These are phyloP conservation scores for Scotopteryx bipunctaria DNA, from an alignment of 2,888 invertebrate genomes.

Conservation along the genomic window DNA sequence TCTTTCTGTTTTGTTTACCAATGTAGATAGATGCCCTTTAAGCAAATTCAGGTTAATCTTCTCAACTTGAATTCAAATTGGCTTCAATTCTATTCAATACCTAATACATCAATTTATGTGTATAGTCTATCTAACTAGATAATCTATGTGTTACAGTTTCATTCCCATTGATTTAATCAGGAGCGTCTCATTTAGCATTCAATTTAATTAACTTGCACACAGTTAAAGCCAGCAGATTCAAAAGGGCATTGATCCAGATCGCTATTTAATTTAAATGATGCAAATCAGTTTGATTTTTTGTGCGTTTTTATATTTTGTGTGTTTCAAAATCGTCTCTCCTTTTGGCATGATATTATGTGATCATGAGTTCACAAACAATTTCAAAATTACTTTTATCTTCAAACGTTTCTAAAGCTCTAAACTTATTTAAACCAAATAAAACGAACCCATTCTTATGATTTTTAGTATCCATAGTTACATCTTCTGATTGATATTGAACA, in stretches of 20 bases:
- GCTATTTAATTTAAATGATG: no score
- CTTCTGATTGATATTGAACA: no score
- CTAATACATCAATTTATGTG: background rate
- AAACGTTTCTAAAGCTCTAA: no score
- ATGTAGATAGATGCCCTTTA: background rate
- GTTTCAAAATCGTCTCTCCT: no score
- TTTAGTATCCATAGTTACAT: no score
- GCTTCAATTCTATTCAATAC: conserved; percentile 2
- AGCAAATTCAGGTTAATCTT: background rate
- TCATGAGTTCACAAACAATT: no score
- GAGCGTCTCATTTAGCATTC: conserved; percentile 47
- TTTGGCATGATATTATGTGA: no score
- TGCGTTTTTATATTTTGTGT: no score
- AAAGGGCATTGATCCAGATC: background rate
- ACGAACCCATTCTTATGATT: no score
- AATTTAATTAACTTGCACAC: conserved; percentile 65
- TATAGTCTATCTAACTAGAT: conserved; percentile 10
- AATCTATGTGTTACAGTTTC: conserved; percentile 36
- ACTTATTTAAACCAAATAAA: no score
- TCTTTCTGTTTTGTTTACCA: background rate
- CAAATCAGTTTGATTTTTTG: no score
- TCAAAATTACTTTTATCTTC: no score
- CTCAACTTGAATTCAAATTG: background rate
- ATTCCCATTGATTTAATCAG: conserved; percentile 55
- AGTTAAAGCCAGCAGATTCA: conserved; percentile 49